Evolutionary conservation across 2,888 invertebrate species (phyloP).

Genomic region (Xanthia togata): DNA sequence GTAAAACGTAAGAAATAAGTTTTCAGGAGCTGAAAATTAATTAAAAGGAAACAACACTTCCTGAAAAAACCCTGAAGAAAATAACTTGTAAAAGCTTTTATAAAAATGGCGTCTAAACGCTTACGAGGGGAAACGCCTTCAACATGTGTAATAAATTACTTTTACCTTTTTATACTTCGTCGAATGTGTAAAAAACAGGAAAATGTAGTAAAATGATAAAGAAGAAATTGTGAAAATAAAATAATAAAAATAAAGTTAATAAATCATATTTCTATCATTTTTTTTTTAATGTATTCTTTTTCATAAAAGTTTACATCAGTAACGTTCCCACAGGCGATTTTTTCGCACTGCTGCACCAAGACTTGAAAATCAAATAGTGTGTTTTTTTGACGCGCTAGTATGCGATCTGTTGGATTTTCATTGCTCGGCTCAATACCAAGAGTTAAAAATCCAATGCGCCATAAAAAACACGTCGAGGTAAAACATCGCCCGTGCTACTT

Average conservation of each 20-base stretch:
- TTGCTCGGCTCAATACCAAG: background rate
- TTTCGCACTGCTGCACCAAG: no score
- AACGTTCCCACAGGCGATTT: no score
- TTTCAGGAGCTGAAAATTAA: constrained; percentile 24
- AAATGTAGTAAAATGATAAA: background rate
- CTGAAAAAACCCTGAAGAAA: constrained; percentile 20
- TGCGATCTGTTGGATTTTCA: background rate
- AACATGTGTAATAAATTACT: constrained; percentile 27
- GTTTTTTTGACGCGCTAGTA: background rate
- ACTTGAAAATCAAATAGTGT: no score
- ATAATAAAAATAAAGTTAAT: background rate
- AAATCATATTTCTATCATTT: no score
- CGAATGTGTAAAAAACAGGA: background rate
- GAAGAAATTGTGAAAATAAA: background rate
- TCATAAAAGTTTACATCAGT: no score
- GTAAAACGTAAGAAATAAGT: constrained; percentile 16
- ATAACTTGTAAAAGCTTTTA: constrained; percentile 25
- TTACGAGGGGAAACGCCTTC: background rate
- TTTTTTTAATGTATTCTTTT: no score
- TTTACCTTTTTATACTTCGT: constrained; percentile 1
- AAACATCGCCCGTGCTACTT: background rate
- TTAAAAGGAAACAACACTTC: constrained; percentile 27
- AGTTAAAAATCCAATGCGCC: background rate
- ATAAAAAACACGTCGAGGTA: background rate
- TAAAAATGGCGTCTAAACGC: constrained; percentile 12